Base-by-base conservation (phyloP, 2,888 invertebrate species). In the Acrobasis repandana region DNA sequence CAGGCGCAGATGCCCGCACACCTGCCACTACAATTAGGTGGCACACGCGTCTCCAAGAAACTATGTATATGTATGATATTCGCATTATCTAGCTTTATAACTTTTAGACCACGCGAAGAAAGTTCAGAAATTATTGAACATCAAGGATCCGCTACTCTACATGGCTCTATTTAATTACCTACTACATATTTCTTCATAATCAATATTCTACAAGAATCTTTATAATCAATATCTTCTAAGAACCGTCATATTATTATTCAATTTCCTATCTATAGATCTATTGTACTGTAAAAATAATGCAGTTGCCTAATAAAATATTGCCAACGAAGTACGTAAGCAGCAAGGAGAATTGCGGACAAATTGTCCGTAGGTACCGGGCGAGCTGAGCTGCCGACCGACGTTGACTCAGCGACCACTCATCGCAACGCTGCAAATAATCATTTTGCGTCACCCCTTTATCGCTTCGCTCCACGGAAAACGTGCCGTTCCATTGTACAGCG, bases 381-480 rank as follows among this genome's bases (percentile, higher is more conserved):
- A 48, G 59, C 52, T 51, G 46, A 52, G 50, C 69, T 65, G 76
- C 73, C 75, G 75, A 74, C 74, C 65, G 64, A 74, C 78, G 85
- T 87, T 90, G 91, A 91, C 79, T 91, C 90, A 90, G 88, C 85
- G 86, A 69, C 82, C 79, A 90, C 86, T 88, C 90, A 90, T 90
- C 87, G 88, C 88, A 84, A 84, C 83, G 86, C 88, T 88, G 89
- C 88, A 87, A 91, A 90, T 91, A 90, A 90, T 90, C 85, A 86
- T 82, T 90, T 90, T 90, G 90, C 91, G 90, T 90, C 90, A 90
- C 83, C 89, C 81, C 76, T 88, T 88, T 90, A 90, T 90, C 88
- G 85, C 79, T 80, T 75, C 75, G 85, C 79, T 80, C 76, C 75
- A 77, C 75, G 83, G 85, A 86, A 86, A 87, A 87, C 82, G 81